These are phyloP conservation scores for Ceratoteleas bidentatus DNA, from an alignment of 1,140 invertebrate genomes.

Conservation along the genomic window DNA sequence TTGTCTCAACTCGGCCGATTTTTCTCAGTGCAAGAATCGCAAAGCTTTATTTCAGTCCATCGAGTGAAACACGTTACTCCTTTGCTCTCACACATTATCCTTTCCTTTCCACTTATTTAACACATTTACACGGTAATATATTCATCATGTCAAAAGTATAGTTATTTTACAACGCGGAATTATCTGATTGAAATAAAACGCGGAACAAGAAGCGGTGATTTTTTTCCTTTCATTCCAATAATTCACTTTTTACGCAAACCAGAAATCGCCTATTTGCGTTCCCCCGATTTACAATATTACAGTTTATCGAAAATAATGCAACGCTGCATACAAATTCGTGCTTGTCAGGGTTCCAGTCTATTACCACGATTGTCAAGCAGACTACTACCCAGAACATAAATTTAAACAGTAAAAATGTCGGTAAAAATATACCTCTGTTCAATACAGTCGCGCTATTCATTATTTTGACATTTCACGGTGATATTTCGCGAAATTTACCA, in stretches of 20 bases:
- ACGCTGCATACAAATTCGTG: background rate
- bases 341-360: background rate
- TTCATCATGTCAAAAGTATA: background rate
- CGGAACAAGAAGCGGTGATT: background rate
- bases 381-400: background rate
- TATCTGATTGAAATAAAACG: background rate
- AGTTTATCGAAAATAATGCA: background rate
- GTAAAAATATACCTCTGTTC: background rate
- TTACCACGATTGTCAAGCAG: background rate
- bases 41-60: too few relatives aligned
- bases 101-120: background rate
- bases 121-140: background rate
- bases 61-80: too few relatives aligned
- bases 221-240: background rate
- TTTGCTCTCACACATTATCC: too few relatives aligned
- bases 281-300: background rate
- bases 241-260: background rate
- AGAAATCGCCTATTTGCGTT: background rate
- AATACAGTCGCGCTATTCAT: background rate
- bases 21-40: too few relatives aligned
- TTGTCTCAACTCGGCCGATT: too few relatives aligned
- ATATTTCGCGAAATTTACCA: background rate
- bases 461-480: conserved; percentile 6
- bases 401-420: background rate
- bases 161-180: background rate